Conservation (phyloP, 53 echinoderm and acorn worm genomes). For the Arbacia lixula region DNA sequence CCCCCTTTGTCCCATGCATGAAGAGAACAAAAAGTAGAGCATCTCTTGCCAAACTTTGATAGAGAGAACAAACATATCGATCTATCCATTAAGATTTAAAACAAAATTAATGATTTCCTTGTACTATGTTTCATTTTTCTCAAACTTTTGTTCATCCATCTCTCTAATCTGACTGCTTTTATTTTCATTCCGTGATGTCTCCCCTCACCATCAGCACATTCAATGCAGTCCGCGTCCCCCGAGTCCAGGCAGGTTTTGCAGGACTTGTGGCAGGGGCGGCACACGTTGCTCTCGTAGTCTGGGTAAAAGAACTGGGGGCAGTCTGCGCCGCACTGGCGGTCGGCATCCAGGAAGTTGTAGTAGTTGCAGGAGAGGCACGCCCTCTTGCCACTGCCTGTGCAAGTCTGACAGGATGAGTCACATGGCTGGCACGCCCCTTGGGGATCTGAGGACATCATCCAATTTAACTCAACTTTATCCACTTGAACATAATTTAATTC, state of each 20-base stretch:
- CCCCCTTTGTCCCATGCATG: too few relatives aligned
- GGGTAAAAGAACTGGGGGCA: slow-evolving; percentile 69
- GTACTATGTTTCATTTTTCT: too few relatives aligned
- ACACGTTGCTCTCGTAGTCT: slow-evolving; percentile 75
- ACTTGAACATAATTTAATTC: too few relatives aligned
- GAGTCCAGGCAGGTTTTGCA: slow-evolving; percentile 75
- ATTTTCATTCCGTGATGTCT: not conserved
- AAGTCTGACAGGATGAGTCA: slow-evolving; percentile 63
- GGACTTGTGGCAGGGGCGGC: slow-evolving; percentile 66
- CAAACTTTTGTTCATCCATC: too few relatives aligned
- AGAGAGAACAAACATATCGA: too few relatives aligned
- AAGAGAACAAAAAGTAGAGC: too few relatives aligned
- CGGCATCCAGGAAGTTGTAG: slow-evolving; percentile 67
- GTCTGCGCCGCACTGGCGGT: slow-evolving; percentile 35
- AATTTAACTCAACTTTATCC: too few relatives aligned
- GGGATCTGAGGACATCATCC: not conserved
- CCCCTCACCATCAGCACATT: slow-evolving; percentile 64
- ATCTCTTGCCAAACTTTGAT: too few relatives aligned
- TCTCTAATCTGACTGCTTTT: not conserved
- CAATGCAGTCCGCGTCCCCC: slow-evolving; percentile 73
- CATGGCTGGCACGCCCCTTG: slow-evolving; percentile 61
- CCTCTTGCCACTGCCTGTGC: slow-evolving; percentile 43
- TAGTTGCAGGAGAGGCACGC: slow-evolving; percentile 81
- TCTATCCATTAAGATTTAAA: too few relatives aligned
- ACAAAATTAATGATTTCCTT: too few relatives aligned